Conservation (phyloP, 2,113 vertebrate species). For the Vidua chalybeata region DNA sequence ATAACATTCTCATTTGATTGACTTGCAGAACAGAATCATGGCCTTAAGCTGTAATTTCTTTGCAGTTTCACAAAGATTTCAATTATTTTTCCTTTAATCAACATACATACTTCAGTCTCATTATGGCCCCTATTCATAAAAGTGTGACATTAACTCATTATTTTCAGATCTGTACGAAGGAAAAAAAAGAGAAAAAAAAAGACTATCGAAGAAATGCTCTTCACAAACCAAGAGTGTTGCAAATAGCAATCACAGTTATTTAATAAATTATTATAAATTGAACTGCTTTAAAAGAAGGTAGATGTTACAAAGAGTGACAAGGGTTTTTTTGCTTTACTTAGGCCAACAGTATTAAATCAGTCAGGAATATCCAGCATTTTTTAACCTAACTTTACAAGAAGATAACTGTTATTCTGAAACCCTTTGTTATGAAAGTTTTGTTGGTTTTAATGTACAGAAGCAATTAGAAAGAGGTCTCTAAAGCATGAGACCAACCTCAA, state of each 20-base stretch:
- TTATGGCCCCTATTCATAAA: neutral
- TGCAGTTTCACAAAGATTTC: neutral
- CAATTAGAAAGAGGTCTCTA: neutral
- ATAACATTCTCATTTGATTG: neutral
- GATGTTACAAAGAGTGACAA: neutral
- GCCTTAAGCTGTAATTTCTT: neutral
- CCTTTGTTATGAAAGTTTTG: neutral
- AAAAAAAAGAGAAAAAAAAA: fast-evolving
- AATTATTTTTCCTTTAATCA: neutral
- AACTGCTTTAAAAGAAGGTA: neutral
- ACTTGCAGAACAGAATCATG: neutral
- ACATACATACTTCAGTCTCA: neutral
- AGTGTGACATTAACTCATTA: neutral
- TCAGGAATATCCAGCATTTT: neutral
- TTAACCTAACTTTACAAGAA: neutral
- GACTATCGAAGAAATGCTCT: neutral
- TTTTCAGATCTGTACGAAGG: neutral
- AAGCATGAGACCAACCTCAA: neutral
- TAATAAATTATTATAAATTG: neutral
- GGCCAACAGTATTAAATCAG: neutral
- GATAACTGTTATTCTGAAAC: neutral
- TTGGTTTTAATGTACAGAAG: neutral
- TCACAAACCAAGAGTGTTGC: neutral
- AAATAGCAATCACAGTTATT: neutral
- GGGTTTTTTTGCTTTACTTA: neutral